A percentile compares a stretch with the other conserved stretches of the same genome.
phyloP scores from a whole-genome alignment of 2,797 vertebrate species.

The Ptychadena robeensis region DNA sequence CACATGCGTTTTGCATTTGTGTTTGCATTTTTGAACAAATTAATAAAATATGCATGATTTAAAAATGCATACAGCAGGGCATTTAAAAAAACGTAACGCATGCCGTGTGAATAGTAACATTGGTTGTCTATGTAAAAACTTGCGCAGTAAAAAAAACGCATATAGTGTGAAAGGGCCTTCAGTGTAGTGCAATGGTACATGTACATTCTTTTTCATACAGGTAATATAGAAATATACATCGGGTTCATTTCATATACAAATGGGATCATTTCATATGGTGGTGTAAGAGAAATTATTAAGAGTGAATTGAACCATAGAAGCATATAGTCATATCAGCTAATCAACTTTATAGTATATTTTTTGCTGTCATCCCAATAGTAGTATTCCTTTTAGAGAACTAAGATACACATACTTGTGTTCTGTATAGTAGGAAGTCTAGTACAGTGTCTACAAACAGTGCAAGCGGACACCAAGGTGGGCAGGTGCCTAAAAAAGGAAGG shows the following conservation, averaged over 20 bases:
- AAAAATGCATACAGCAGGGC: too few species aligned
- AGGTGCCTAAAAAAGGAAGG: conserved; percentile 48
- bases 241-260: neutral
- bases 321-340: neutral
- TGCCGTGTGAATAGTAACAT: too few species aligned
- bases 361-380: neutral
- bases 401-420: too few species aligned
- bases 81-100: too few species aligned
- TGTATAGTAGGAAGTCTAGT: neutral
- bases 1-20: too few species aligned
- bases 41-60: too few species aligned
- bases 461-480: conserved; percentile 40
- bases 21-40: too few species aligned
- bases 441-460: neutral
- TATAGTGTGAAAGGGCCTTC: too few species aligned
- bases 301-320: neutral
- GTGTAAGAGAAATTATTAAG: neutral
- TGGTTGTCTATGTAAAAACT: too few species aligned
- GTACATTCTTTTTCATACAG: too few species aligned
- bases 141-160: too few species aligned
- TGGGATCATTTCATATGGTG: neutral
- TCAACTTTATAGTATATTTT: neutral
- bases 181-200: too few species aligned
- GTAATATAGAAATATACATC: neutral
- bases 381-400: neutral